Base-by-base conservation (phyloP, 2,888 invertebrate species). In the Carcina quercana region DNA sequence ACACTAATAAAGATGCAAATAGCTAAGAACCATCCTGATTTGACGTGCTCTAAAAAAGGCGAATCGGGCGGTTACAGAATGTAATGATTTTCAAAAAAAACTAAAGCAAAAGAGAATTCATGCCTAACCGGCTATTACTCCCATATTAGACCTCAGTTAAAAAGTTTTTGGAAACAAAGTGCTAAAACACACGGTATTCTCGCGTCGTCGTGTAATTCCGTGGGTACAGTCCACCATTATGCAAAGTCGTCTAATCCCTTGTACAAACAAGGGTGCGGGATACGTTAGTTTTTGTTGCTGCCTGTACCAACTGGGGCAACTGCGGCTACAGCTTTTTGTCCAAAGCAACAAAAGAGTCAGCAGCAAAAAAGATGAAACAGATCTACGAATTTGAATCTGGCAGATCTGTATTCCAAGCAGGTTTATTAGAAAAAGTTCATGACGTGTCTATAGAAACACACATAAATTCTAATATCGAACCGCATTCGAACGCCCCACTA, bases 241-340 rank as follows among this genome's bases (percentile, higher is more conserved):
- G 45, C 56, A 54, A 54, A 56, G 48, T 50, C 41, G 37, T 28
- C 46, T 74, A 68, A 73, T 70, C 71, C 59, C 50, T 40, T 54
- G 51, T 53, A 53, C 59, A 71, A 72, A 73, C 60, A 68, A 60
- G 69, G 70, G 71, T 52, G 42, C 39, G 45, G 47, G 48, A 44
- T 44, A 43, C 49, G 50, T 59, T 56, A 49, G 52, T 61, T 62
- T 62, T 59, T 66, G 62, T 17, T 57, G 53, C 17, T 5, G n/a
- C 7, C 15, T 28, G 11, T 27, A 17, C 27, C 6, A 25, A 13
- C 7, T 12, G 15, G 17, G 27, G 12, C n/a, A n/a, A 5, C 11
- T 10, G 24, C 6, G 45, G 43, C 40, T 35, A 37, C 33, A 27
- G 33, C 31, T 37, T 40, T 47, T 45, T 42, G 32, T 38, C 34